phyloP scores from a whole-genome alignment of 2,888 invertebrate genomes.

The Schrankia costaestrigalis region DNA sequence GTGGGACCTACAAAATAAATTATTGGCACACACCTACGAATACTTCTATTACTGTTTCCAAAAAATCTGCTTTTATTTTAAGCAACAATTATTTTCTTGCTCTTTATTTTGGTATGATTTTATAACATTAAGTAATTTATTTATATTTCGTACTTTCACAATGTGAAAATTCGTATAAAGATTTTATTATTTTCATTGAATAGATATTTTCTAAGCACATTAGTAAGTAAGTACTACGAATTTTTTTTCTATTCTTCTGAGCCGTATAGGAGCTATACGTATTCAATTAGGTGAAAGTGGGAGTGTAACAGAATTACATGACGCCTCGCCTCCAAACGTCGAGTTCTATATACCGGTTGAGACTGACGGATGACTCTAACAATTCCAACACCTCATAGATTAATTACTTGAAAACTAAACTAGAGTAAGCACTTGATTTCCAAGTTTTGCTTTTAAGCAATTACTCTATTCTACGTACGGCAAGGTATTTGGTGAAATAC shows the following conservation, averaged over 20 bases:
- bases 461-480: conserved; percentile 41
- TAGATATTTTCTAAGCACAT: conserved; percentile 26
- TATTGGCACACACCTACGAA: too few species aligned
- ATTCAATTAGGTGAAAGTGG: conserved; percentile 50
- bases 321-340: conserved; percentile 33
- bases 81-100: too few species aligned
- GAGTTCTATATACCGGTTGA: conserved; percentile 33
- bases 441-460: conserved; percentile 43
- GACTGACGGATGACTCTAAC: conserved; percentile 42
- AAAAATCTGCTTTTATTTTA: too few species aligned
- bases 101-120: too few species aligned
- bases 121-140: too few species aligned
- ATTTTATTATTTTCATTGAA: too few species aligned
- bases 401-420: conserved; percentile 45
- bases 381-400: conserved; percentile 41
- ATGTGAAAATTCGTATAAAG: too few species aligned
- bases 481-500: conserved; percentile 22
- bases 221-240: conserved; percentile 29
- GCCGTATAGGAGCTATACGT: conserved; percentile 36
- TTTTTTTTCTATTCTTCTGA: conserved; percentile 38
- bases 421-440: conserved; percentile 46
- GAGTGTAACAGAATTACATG: conserved; percentile 46
- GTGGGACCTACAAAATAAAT: too few species aligned
- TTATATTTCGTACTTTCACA: too few species aligned
- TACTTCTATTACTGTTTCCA: too few species aligned